These are phyloP conservation scores for Drosophila parabipectinata DNA, from an alignment of 1,140 invertebrate species.

Conservation along the genomic window DNA sequence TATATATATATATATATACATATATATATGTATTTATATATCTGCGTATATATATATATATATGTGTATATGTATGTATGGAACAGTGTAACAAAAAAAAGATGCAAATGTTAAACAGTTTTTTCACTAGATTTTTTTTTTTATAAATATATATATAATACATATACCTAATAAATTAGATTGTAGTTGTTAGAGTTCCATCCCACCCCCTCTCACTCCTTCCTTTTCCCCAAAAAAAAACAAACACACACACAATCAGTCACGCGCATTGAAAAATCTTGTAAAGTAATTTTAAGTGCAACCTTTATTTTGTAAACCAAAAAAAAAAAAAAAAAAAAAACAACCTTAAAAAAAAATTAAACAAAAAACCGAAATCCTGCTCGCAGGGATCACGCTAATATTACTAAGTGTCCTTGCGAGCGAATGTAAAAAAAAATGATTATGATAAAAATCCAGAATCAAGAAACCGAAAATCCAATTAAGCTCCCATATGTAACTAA, in stretches of 20 bases:
- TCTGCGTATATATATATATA: background rate
- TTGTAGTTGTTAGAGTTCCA: slow-evolving; percentile 23
- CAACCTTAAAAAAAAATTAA: background rate
- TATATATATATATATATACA: background rate
- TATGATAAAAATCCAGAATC: slow-evolving; percentile 1
- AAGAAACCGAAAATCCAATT: slow-evolving; percentile 1
- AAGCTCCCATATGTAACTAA: background rate
- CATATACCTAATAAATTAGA: slow-evolving; percentile 22
- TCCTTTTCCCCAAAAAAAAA: too few relatives aligned
- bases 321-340: background rate
- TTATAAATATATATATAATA: slow-evolving; percentile 15
- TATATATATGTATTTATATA: slow-evolving; percentile 5
- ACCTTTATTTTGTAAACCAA: slow-evolving; percentile 6
- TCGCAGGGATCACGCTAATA: slow-evolving; percentile 57
- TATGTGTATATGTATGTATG: slow-evolving; percentile 2
- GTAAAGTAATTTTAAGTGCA: slow-evolving; percentile 17
- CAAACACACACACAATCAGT: background rate
- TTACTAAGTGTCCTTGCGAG: slow-evolving; percentile 62
- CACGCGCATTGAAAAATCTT: slow-evolving; percentile 5
- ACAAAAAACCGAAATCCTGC: slow-evolving; percentile 22
- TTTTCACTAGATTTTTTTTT: slow-evolving; percentile 30
- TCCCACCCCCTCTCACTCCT: background rate
- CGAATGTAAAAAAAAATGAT: slow-evolving; percentile 24
- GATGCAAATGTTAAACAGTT: slow-evolving; percentile 20
- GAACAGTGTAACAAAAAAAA: slow-evolving; percentile 7